phyloP scores from a whole-genome alignment of 2,888 invertebrate species.

The Platycheirus albimanus region DNA sequence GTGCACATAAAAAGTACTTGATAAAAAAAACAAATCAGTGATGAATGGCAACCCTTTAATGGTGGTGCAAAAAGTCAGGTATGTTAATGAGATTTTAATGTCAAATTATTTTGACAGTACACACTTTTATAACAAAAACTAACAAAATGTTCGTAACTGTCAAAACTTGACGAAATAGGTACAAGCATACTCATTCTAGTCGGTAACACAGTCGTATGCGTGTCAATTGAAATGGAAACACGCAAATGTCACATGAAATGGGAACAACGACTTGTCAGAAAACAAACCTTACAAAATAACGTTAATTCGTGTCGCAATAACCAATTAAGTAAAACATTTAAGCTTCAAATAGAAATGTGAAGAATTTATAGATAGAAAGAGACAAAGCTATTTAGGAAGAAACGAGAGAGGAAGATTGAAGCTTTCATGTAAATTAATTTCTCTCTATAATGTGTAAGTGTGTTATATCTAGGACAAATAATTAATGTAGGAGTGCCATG shows the following conservation, averaged over 20 bases:
- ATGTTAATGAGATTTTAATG: slow-evolving; percentile 15
- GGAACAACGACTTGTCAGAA: slow-evolving; percentile 55
- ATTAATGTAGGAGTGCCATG: slow-evolving; percentile 57
- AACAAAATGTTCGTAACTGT: too few relatives aligned
- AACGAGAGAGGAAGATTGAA: not conserved
- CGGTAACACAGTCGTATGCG: not conserved
- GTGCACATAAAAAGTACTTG: not conserved
- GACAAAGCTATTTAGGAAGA: not conserved
- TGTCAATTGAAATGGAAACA: slow-evolving; percentile 48
- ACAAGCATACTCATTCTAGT: not conserved
- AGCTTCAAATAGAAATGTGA: slow-evolving; percentile 13
- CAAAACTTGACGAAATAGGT: slow-evolving; percentile 7
- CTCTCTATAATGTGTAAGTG: slow-evolving; percentile 44
- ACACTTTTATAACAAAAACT: too few relatives aligned
- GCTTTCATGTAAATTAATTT: slow-evolving; percentile 71
- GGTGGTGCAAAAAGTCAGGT: slow-evolving; percentile 1
- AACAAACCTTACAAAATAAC: slow-evolving; percentile 51
- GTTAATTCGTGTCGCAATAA: slow-evolving; percentile 66
- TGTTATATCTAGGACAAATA: slow-evolving; percentile 55
- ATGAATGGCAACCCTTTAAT: slow-evolving; percentile 29
- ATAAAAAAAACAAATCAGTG: not conserved
- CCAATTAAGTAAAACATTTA: slow-evolving; percentile 66
- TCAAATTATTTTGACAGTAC: slow-evolving; percentile 17
- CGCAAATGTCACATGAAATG: slow-evolving; percentile 53
- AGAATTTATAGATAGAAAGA: slow-evolving; percentile 14